phyloP scores from a whole-genome alignment of 1,140 invertebrate genomes.

The Euwallacea fornicatus region DNA sequence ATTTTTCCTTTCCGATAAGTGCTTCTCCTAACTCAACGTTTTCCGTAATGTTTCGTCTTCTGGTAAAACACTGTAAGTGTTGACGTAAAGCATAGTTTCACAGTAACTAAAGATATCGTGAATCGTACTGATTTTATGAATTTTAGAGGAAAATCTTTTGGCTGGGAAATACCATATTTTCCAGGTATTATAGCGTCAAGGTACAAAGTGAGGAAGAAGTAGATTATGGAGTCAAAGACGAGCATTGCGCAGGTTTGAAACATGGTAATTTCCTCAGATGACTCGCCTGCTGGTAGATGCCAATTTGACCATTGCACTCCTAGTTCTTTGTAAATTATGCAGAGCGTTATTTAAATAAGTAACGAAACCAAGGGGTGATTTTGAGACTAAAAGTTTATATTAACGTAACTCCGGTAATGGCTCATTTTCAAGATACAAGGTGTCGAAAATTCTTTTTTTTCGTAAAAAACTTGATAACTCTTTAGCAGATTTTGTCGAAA shows the following conservation, averaged over 20 bases:
- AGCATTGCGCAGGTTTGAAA: neutral
- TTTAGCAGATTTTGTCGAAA: too few relatives aligned
- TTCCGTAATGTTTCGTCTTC: too few relatives aligned
- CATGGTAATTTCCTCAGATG: neutral
- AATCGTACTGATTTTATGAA: neutral
- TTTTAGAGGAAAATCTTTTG: neutral
- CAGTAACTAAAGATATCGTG: neutral
- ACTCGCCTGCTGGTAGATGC: neutral
- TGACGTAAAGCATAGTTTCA: neutral
- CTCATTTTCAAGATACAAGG: too few relatives aligned
- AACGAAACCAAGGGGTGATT: neutral
- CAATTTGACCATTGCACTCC: neutral
- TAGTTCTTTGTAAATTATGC: neutral
- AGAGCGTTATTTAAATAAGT: neutral
- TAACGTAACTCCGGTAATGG: neutral
- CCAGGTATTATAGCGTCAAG: neutral
- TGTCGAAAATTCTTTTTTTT: too few relatives aligned
- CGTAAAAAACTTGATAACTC: too few relatives aligned
- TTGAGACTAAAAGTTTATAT: neutral
- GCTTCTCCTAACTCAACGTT: too few relatives aligned
- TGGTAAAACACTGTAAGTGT: too few relatives aligned
- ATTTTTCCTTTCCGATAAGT: neutral
- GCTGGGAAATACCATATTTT: neutral
- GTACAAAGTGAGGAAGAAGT: neutral
- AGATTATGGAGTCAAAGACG: neutral